phyloP scores from a whole-genome alignment of 1,140 invertebrate genomes.

The Semibalanus balanoides region DNA sequence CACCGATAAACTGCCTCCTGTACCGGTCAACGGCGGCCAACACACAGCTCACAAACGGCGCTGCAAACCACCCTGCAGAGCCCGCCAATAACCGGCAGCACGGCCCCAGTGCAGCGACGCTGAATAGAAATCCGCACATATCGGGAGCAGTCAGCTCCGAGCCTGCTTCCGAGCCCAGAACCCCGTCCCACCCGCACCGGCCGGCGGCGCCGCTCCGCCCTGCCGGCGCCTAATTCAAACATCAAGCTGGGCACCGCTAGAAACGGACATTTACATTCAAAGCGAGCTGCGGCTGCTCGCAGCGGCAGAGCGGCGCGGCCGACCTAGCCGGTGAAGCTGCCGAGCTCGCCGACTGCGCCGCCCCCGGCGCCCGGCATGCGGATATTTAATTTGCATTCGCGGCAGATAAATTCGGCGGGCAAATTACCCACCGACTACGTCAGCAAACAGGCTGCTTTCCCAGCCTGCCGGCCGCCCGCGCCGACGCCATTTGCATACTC shows the following conservation, averaged over 20 bases:
- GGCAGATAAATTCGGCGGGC: neutral
- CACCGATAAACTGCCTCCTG: no score
- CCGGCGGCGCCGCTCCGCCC: no score
- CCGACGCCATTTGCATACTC: neutral
- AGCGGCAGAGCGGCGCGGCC: no score
- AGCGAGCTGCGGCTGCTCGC: no score
- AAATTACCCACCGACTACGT: neutral
- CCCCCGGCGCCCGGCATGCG: neutral
- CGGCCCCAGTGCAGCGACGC: no score
- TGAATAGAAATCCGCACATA: neutral
- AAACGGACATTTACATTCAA: neutral
- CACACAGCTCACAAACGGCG: neutral
- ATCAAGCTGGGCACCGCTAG: neutral
- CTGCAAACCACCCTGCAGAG: neutral
- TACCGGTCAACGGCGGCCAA: no score
- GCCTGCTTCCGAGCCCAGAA: no score
- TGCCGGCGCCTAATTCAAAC: neutral
- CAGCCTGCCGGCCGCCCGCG: neutral
- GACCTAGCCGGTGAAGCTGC: no score
- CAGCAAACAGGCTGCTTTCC: neutral
- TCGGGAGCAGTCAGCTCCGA: neutral
- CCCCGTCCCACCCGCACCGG: no score
- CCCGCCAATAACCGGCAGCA: no score
- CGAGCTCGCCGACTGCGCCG: no score
- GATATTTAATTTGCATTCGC: neutral